These are phyloP conservation scores for Eupithecia inturbata DNA, from an alignment of 2,888 invertebrate genomes.

Conservation along the genomic window DNA sequence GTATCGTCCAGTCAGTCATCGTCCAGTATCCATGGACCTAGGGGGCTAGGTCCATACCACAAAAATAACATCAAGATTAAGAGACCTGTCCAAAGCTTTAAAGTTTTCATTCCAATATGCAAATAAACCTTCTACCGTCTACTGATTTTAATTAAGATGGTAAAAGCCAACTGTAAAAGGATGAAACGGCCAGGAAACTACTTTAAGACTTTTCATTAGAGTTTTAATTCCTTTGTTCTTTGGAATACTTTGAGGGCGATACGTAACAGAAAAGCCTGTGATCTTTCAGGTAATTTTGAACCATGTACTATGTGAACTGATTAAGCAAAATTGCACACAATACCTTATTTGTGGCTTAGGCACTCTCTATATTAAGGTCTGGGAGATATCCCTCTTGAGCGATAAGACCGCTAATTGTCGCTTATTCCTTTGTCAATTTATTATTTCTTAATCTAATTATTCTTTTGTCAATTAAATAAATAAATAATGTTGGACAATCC, in stretches of 20 bases:
- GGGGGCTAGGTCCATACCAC: no score
- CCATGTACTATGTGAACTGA: not conserved
- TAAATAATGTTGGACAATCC: no score
- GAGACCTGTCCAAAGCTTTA: not conserved
- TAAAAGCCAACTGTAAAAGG: conserved; percentile 7
- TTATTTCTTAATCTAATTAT: no score
- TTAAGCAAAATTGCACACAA: not conserved
- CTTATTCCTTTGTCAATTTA: no score
- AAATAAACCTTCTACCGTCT: conserved; percentile 8
- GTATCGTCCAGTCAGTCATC: no score
- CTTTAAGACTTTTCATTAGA: conserved; percentile 18
- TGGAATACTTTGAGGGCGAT: conserved; percentile 14
- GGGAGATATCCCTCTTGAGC: no score
- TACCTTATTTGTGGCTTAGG: no score
- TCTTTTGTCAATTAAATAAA: no score
- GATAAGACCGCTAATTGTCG: no score
- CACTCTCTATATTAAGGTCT: no score
- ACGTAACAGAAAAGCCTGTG: not conserved
- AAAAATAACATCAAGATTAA: not conserved
- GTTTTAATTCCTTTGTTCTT: conserved; percentile 24
- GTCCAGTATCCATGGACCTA: no score
- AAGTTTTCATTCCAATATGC: not conserved
- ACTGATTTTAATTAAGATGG: conserved; percentile 11
- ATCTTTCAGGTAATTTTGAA: not conserved
- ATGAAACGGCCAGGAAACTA: conserved; percentile 8